phyloP scores from a whole-genome alignment of 2,797 vertebrate genomes.

The Syngnathus acus region DNA sequence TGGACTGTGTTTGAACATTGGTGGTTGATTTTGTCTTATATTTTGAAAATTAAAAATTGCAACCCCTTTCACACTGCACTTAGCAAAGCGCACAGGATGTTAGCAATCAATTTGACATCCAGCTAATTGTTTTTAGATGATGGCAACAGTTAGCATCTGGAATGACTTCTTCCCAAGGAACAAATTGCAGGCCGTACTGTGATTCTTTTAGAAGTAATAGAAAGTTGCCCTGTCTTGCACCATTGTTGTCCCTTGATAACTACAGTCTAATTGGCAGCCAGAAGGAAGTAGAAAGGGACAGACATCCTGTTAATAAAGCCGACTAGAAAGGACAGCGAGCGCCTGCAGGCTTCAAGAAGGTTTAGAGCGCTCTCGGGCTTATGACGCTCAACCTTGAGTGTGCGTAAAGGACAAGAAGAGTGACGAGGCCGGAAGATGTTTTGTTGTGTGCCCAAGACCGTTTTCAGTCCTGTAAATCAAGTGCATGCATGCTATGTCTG shows the following conservation, averaged over 20 bases:
- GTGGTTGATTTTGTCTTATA: neutral
- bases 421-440: neutral
- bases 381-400: slow-evolving; percentile 36
- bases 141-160: neutral
- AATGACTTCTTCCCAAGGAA: neutral
- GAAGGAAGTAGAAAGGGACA: slow-evolving; percentile 47
- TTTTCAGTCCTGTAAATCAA: neutral
- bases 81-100: no score
- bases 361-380: slow-evolving; percentile 48
- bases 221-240: slow-evolving; percentile 25
- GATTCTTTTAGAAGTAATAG: slow-evolving; percentile 18
- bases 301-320: slow-evolving; percentile 53
- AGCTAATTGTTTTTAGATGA: neutral
- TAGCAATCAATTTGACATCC: neutral
- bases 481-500: neutral
- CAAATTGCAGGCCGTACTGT: neutral
- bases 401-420: slow-evolving; percentile 4
- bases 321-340: slow-evolving; percentile 53
- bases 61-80: no score
- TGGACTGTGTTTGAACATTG: neutral
- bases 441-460: neutral
- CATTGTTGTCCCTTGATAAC: slow-evolving; percentile 51
- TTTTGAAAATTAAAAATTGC: neutral
- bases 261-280: slow-evolving; percentile 49
- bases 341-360: slow-evolving; percentile 43